Evolutionary conservation across 2,888 invertebrate species (phyloP), one percentile per base, ranked within the genome.

Genomic region (Eueremaeus valkanovi): DNA sequence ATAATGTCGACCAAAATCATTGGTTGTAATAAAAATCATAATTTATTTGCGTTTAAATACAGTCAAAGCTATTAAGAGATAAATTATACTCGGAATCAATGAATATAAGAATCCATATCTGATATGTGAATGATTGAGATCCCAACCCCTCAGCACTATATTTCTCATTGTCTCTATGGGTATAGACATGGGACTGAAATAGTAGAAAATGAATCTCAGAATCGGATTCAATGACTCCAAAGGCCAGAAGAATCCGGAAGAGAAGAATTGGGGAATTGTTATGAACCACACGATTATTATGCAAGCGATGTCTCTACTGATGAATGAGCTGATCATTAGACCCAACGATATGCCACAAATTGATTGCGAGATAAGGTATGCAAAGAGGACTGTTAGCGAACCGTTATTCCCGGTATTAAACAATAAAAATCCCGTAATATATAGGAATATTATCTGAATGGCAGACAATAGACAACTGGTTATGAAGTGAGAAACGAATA

Each of bases 401-500:
- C 75, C 75, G 24, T 61, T 40, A 21, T 75, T 75, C 21, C 21
- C 68, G 11, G 68, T 61, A 27, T 72, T 9, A 21, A 75, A 75
- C 29, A 75, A 18, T 29, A 75, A 8, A 27, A 75, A 61, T 0
- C 45, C 11, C 18, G 68, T 49, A 27, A 55, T 21, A 9, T 72
- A 31, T 58, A 75, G 70, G 24, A 75, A 45, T 21, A 42, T n/a
- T 49, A 75, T 72, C 49, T 75, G 75, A 31, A 75, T 72, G 1
- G 51, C n/a, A 11, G 75, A 75, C n/a, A 72, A 24, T 11, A 75
- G 21, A 61, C 49, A 72, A 58, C 49, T 72, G 18, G 75, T 72
- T n/a, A 75, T n/a, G n/a, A 75, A 75, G 29, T 75, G 75, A 8
- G 75, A 75, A 9, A 75, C 21, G 24, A 75, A 75, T 0, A 75